Base-by-base conservation (phyloP, 2,888 invertebrate genomes). In the Philonicus albiceps region DNA sequence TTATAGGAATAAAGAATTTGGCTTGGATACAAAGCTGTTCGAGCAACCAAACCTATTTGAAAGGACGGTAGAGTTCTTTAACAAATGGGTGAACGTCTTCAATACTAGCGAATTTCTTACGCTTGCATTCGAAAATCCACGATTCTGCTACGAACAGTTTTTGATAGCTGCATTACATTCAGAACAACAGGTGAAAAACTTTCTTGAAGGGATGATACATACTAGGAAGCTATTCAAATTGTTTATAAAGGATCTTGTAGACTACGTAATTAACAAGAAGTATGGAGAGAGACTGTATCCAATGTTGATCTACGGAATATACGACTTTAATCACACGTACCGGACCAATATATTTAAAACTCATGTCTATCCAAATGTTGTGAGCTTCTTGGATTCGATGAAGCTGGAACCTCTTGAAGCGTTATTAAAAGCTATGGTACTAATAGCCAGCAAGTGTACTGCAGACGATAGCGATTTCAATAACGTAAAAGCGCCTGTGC, bases 261-360 rank as follows among this genome's bases (percentile, higher is more conserved):
- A 86, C 16, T 86, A 85, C 72, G 80, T 87, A 16, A 88, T 87
- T 37, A 19, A 55, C 11, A 34, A n/a, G 3, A 75, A 73, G 11
- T 80, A 43, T 49, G 64, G 55, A 11, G 88, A 87, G 37, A 87
- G 83, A 74, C 89, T 87, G 22, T 90, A 90, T 84, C 89, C 90
- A 6, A 88, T 89, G 11, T 76, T 90, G 2, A 73, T 91, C 3
- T 87, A 75, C 19, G 86, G 86, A 49, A 55, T 88, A 5, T 83
- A 75, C 22, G 85, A 87, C 27, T 30, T 72, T 1, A 49, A 86
- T 7, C 55, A 87, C 22, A 81, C 88, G 1, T 86, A 87, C 1
- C 90, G 90, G 83, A 89, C 89, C 1, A 89, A 89, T 40, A 91
- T 91, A 84, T 89, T 90, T 19, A 90, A 90, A 72, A 88, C 88